phyloP scores from a whole-genome alignment of 2,113 vertebrate species.

The Podarcis muralis region DNA sequence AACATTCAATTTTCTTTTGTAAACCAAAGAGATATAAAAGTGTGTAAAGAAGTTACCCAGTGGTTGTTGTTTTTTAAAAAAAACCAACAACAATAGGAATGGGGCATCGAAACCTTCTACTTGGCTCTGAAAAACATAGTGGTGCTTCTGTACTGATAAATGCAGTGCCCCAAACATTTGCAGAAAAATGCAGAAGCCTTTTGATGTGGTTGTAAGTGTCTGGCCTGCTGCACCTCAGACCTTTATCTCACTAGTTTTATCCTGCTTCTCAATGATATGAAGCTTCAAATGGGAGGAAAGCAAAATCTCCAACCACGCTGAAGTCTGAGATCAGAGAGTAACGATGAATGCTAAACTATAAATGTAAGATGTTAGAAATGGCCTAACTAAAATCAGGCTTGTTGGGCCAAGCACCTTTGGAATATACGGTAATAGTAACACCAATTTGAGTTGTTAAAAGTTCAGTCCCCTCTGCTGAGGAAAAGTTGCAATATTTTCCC shows the following conservation, averaged over 20 bases:
- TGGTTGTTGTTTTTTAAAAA: background rate
- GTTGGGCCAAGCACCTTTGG: background rate
- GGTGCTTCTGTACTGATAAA: constrained; percentile 7
- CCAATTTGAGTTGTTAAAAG: constrained; percentile 41
- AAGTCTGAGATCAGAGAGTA: background rate
- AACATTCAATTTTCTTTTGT: background rate
- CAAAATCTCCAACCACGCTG: background rate
- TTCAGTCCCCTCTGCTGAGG: constrained; percentile 13
- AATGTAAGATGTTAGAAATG: background rate
- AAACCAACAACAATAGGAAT: background rate
- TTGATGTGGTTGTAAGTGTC: background rate
- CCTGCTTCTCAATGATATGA: background rate
- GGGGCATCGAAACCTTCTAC: background rate
- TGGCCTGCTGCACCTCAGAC: background rate
- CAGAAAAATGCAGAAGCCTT: background rate
- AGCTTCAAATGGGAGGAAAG: background rate
- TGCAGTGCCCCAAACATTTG: background rate
- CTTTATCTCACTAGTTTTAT: constrained; percentile 1
- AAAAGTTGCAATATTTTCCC: constrained; percentile 38
- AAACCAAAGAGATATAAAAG: constrained; percentile 3
- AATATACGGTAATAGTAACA: constrained; percentile 12
- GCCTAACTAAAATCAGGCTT: background rate
- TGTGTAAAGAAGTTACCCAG: background rate
- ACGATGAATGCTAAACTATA: background rate
- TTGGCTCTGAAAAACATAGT: background rate